phyloP scores from a whole-genome alignment of 35 echinoderm and acorn worm genomes.

The Diadema setosum region DNA sequence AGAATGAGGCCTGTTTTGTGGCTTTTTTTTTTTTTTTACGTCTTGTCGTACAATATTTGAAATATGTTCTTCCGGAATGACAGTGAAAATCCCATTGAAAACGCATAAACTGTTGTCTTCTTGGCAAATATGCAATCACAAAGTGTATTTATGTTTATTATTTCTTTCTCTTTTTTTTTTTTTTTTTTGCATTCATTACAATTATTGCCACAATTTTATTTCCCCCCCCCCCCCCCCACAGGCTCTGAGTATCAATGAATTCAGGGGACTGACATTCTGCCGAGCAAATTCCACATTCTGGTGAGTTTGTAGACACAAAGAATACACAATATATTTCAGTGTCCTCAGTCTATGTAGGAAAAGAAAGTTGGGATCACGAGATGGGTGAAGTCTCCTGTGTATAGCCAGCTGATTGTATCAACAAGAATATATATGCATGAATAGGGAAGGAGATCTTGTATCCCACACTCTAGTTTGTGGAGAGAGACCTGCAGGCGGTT shows the following conservation, averaged over 20 bases:
- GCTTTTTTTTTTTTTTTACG: no score
- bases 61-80: not conserved
- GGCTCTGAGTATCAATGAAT: constrained; percentile 27
- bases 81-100: not conserved
- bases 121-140: not conserved
- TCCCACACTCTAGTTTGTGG: no score
- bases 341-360: not conserved
- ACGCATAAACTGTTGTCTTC: not conserved
- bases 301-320: not conserved
- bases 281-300: not conserved
- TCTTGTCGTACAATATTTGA: not conserved
- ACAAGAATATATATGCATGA: no score
- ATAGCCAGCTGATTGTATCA: no score
- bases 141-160: not conserved
- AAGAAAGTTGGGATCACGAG: not conserved
- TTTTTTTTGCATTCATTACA: not conserved
- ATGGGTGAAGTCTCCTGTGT: no score
- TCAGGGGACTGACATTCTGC: not conserved
- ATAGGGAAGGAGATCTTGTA: no score
- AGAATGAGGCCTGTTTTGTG: no score
- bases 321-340: not conserved
- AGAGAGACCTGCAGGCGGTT: no score
- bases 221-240: not conserved
- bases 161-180: not conserved
- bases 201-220: not conserved